A percentile compares a stretch with the other conserved stretches of the same genome.
Evolutionary conservation across 2,888 invertebrate genomes (phyloP).

Genomic region (Aproaerema taeniolella): DNA sequence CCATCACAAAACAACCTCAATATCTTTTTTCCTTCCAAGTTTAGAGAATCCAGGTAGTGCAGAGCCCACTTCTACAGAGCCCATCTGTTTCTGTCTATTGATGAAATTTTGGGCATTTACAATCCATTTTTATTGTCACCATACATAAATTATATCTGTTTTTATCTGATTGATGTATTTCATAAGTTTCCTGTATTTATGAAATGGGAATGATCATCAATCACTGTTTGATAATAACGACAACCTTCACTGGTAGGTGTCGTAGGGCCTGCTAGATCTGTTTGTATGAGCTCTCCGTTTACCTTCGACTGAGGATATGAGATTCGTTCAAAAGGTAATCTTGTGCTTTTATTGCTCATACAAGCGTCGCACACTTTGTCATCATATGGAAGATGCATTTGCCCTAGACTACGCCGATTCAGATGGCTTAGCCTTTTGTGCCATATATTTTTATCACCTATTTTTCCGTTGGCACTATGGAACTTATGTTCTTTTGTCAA

Average conservation of each 20-base stretch:
- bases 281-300: not conserved
- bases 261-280: not conserved
- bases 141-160: not conserved
- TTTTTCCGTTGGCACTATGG: not conserved
- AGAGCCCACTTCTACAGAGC: not conserved
- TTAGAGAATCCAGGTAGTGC: not conserved
- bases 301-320: not conserved
- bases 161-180: no score
- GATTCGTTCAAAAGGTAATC: slow-evolving; percentile 10
- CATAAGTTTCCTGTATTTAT: no score
- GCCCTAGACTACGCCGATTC: slow-evolving; percentile 13
- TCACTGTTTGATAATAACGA: not conserved
- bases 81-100: not conserved
- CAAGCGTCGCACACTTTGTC: slow-evolving; percentile 11
- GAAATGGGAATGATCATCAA: not conserved
- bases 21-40: not conserved
- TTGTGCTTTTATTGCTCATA: slow-evolving; percentile 11
- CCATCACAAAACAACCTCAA: not conserved
- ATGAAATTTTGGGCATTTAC: not conserved
- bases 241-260: no score
- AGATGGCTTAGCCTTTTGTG: slow-evolving; percentile 17
- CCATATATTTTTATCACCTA: no score
- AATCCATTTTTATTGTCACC: not conserved
- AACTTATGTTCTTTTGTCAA: not conserved
- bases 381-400: slow-evolving; percentile 11